Conservation (phyloP, 2,888 invertebrate genomes). For the Hirtodrosophila cameraria region DNA sequence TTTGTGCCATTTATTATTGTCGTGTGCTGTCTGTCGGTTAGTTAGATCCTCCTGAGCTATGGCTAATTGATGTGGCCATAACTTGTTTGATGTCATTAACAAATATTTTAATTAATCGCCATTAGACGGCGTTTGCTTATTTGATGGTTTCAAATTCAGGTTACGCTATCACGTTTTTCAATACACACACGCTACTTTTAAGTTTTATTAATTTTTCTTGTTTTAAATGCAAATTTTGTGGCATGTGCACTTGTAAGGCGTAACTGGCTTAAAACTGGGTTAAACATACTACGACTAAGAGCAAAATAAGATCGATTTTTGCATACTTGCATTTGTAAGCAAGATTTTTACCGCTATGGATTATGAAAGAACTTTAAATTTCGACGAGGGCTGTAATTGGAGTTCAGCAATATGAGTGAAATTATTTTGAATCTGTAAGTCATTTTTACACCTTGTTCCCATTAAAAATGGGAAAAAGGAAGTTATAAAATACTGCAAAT, state of each 20-base stretch:
- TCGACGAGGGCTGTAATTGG: background rate
- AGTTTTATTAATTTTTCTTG: constrained; percentile 21
- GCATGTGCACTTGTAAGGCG: constrained; percentile 64
- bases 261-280: constrained; percentile 64
- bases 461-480: no score
- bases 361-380: constrained; percentile 18
- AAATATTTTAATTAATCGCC: constrained; percentile 74
- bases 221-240: constrained; percentile 25
- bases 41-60: constrained; percentile 26
- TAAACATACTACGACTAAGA: constrained; percentile 39
- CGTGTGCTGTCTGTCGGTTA: constrained; percentile 10
- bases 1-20: constrained; percentile 10
- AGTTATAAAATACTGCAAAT: no score
- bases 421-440: background rate
- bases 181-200: constrained; percentile 28
- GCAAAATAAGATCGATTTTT: constrained; percentile 39
- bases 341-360: constrained; percentile 2
- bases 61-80: constrained; percentile 47
- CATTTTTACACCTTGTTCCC: no score
- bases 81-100: constrained; percentile 61
- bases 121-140: constrained; percentile 47
- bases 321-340: constrained; percentile 21
- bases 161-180: constrained; percentile 49
- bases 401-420: background rate
- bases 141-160: constrained; percentile 56